phyloP scores from a whole-genome alignment of 2,888 invertebrate genomes.

The Desoria tigrina region DNA sequence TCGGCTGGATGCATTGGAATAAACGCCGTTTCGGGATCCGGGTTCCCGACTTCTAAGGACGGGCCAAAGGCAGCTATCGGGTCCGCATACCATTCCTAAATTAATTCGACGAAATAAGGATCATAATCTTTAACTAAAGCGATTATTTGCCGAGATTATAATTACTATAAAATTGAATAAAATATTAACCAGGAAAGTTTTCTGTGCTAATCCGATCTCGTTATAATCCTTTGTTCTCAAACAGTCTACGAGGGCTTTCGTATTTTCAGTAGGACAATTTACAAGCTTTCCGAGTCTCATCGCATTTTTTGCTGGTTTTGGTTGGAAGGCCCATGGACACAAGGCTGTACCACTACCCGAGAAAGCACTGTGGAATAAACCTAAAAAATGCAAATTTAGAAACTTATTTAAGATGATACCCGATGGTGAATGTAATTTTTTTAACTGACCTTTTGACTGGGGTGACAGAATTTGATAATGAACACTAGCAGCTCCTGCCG shows the following conservation, averaged over 20 bases:
- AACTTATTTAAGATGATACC: background rate
- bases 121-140: background rate
- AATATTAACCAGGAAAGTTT: constrained; percentile 30
- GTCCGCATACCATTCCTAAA: constrained; percentile 36
- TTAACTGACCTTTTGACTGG: constrained; percentile 30
- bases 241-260: constrained; percentile 32
- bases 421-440: background rate
- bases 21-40: constrained; percentile 27
- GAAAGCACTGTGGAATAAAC: constrained; percentile 37
- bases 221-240: constrained; percentile 36
- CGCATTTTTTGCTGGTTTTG: constrained; percentile 32
- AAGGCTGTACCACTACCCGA: constrained; percentile 40
- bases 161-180: background rate
- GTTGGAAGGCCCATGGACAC: constrained; percentile 45
- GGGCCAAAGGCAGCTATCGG: constrained; percentile 44
- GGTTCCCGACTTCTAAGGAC: constrained; percentile 30
- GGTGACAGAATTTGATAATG: constrained; percentile 34
- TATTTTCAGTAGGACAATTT: constrained; percentile 28
- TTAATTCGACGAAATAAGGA: no score
- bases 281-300: constrained; percentile 28
- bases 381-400: constrained; percentile 17
- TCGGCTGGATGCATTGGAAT: constrained; percentile 26
- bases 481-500: constrained; percentile 36
- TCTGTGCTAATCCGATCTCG: constrained; percentile 38
- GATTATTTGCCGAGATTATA: background rate